Conservation (phyloP, 2,797 vertebrate species). For the Halcyon smyrnensis region DNA sequence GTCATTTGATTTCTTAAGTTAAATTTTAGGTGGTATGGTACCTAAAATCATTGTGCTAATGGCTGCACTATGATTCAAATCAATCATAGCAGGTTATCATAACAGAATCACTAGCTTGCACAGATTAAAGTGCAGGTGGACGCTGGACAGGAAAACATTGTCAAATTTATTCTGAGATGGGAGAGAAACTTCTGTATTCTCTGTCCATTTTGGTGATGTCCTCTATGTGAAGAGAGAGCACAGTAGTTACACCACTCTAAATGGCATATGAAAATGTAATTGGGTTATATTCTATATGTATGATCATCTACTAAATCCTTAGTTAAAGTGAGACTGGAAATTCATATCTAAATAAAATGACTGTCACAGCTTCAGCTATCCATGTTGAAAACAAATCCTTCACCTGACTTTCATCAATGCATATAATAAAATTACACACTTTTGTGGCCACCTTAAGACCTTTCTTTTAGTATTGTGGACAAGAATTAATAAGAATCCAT, state of each 20-base stretch:
- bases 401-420: not conserved
- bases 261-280: not conserved
- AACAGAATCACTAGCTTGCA: not conserved
- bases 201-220: not conserved
- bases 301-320: not conserved
- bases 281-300: not conserved
- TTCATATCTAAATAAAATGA: not conserved
- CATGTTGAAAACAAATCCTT: not conserved
- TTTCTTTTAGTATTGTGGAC: not conserved
- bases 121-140: not conserved
- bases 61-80: not conserved
- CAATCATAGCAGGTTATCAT: rapidly evolving
- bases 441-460: not conserved
- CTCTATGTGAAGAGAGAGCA: not conserved
- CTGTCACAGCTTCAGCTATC: not conserved
- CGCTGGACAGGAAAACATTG: not conserved
- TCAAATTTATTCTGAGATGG: not conserved
- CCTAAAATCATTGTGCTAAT: not conserved
- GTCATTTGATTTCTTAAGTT: not conserved
- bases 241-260: not conserved
- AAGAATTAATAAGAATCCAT: not conserved
- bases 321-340: not conserved
- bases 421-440: not conserved
- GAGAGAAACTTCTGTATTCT: not conserved
- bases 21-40: not conserved